These are phyloP conservation scores for Chinchilla lanigera DNA, from an alignment of 2,113 vertebrate genomes.

Conservation along the genomic window DNA sequence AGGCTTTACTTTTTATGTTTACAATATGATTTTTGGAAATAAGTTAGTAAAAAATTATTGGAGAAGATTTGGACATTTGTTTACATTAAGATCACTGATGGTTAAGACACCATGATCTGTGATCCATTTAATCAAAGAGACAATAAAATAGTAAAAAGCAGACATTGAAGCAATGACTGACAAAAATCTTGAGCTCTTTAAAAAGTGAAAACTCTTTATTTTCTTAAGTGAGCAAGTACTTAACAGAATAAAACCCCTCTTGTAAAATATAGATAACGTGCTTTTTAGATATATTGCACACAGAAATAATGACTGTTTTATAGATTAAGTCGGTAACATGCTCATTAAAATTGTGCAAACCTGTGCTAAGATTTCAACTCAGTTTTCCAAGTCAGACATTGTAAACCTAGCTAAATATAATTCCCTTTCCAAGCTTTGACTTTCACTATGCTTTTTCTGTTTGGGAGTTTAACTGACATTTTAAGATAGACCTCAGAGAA, in stretches of 20 bases:
- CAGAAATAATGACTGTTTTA: background rate
- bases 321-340: background rate
- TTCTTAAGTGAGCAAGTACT: background rate
- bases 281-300: background rate
- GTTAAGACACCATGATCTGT: background rate
- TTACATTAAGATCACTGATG: background rate
- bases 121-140: background rate
- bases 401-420: background rate
- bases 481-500: background rate
- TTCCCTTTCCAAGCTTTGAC: background rate
- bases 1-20: background rate
- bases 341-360: background rate
- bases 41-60: background rate
- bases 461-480: background rate
- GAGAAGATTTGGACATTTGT: background rate
- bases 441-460: background rate
- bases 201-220: background rate
- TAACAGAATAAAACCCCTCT: background rate
- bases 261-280: background rate
- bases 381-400: background rate
- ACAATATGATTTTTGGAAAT: background rate
- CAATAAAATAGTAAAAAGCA: slow-evolving; percentile 15
- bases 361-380: background rate
- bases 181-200: background rate
- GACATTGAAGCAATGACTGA: background rate